Evolutionary conservation across 2,113 vertebrate species (phyloP).

Genomic region (Cnemophilus loriae): DNA sequence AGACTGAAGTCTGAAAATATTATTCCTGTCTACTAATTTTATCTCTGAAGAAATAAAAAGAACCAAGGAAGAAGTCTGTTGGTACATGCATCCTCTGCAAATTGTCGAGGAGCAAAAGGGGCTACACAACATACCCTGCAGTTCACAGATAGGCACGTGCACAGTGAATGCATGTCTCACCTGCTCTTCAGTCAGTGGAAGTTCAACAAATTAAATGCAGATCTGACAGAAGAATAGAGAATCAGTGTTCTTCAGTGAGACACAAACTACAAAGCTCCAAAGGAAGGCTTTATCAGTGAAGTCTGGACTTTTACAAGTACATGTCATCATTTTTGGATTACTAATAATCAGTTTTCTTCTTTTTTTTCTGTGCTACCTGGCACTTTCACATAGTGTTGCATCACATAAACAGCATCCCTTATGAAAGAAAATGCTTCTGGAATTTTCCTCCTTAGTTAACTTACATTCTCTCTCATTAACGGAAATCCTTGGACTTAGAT

Average conservation of each 20-base stretch:
- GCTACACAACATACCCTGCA: not conserved
- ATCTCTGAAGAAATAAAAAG: not conserved
- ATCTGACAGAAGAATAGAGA: not conserved
- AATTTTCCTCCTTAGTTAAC: not conserved
- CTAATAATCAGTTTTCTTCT: not conserved
- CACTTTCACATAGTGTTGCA: not conserved
- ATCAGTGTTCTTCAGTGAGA: not conserved
- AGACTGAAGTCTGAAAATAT: not conserved
- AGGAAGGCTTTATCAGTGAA: not conserved
- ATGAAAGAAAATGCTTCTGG: not conserved
- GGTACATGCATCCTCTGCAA: not conserved
- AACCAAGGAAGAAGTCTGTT: not conserved
- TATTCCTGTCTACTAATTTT: not conserved
- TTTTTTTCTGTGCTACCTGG: not conserved
- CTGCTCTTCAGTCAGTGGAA: not conserved
- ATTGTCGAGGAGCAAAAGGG: not conserved
- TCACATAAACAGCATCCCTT: not conserved
- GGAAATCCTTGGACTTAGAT: not conserved
- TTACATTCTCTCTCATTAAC: not conserved
- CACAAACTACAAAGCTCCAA: not conserved
- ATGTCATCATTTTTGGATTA: not conserved
- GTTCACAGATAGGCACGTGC: rapidly evolving
- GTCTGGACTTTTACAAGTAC: not conserved
- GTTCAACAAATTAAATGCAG: not conserved
- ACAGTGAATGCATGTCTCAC: not conserved